These are phyloP conservation scores for Pyrrhosoma nymphula DNA, from an alignment of 2,888 invertebrate species.

Conservation along the genomic window DNA sequence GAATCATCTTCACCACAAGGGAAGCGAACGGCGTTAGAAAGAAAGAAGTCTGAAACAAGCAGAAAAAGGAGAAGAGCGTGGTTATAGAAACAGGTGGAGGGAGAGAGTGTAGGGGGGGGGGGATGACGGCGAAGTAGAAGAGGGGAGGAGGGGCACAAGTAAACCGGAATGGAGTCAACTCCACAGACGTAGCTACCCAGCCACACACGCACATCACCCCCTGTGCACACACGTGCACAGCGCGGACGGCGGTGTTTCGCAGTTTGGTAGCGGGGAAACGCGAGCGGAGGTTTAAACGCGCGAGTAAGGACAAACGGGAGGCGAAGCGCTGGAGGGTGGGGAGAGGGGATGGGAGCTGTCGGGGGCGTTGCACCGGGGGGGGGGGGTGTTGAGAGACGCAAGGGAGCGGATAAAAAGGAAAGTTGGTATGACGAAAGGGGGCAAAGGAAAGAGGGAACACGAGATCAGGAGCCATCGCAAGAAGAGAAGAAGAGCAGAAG, in stretches of 20 bases:
- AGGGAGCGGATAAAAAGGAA: neutral
- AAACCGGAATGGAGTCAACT: conserved; percentile 59
- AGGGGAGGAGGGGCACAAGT: neutral
- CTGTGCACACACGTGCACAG: neutral
- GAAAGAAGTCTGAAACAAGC: neutral
- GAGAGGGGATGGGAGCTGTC: neutral
- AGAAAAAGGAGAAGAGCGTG: neutral
- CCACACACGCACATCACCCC: neutral
- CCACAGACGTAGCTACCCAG: neutral
- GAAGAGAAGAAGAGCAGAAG: neutral
- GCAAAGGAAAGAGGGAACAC: neutral
- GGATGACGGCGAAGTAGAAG: neutral
- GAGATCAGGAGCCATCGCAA: no score
- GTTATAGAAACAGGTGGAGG: neutral
- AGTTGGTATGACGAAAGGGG: neutral
- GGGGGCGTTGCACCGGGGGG: conserved; percentile 24
- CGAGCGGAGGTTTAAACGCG: conserved; percentile 33
- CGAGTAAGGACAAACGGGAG: conserved; percentile 1
- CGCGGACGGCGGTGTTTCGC: neutral
- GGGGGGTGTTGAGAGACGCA: neutral
- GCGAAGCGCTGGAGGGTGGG: conserved; percentile 6
- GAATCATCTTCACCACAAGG: neutral
- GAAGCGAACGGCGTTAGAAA: neutral
- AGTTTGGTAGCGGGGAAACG: neutral
- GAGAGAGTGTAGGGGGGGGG: neutral